phyloP scores from a whole-genome alignment of 2,888 invertebrate species.

The Myathropa florea region DNA sequence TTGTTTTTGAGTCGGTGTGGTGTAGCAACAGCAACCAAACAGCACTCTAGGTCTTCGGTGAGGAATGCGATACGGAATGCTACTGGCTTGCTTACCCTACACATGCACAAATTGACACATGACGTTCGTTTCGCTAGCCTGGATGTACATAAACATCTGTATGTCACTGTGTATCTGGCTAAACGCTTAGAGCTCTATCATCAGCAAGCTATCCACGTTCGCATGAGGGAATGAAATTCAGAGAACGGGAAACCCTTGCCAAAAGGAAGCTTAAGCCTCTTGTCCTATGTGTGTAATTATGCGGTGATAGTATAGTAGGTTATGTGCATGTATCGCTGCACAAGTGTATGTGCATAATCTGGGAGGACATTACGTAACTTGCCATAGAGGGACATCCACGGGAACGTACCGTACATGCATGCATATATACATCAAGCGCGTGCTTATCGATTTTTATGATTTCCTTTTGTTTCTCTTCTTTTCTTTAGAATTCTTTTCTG shows the following conservation, averaged over 20 bases:
- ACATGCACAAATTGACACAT: constrained; percentile 30
- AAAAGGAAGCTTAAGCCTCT: constrained; percentile 64
- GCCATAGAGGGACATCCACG: constrained; percentile 34
- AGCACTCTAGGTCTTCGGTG: constrained; percentile 69
- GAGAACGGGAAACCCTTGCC: constrained; percentile 61
- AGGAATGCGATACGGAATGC: constrained; percentile 72
- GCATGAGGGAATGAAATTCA: constrained; percentile 14
- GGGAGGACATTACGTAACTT: constrained; percentile 53
- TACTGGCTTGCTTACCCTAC: constrained; percentile 49
- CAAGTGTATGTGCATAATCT: constrained; percentile 25
- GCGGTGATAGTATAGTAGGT: constrained; percentile 30
- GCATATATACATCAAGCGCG: constrained; percentile 23
- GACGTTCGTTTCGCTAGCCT: constrained; percentile 3
- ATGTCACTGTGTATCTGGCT: not conserved
- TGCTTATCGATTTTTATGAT: constrained; percentile 64
- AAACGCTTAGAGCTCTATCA: constrained; percentile 21
- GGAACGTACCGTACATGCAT: not conserved
- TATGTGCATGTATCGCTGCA: constrained; percentile 16
- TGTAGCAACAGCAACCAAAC: constrained; percentile 36
- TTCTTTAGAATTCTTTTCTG: not conserved
- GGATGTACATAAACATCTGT: not conserved
- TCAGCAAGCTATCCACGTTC: constrained; percentile 1
- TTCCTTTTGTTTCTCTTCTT: constrained; percentile 63
- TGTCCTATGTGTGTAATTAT: constrained; percentile 53
- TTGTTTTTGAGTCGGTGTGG: constrained; percentile 39